Base-by-base conservation (phyloP, 2,797 vertebrate species). In the Cuculus canorus region DNA sequence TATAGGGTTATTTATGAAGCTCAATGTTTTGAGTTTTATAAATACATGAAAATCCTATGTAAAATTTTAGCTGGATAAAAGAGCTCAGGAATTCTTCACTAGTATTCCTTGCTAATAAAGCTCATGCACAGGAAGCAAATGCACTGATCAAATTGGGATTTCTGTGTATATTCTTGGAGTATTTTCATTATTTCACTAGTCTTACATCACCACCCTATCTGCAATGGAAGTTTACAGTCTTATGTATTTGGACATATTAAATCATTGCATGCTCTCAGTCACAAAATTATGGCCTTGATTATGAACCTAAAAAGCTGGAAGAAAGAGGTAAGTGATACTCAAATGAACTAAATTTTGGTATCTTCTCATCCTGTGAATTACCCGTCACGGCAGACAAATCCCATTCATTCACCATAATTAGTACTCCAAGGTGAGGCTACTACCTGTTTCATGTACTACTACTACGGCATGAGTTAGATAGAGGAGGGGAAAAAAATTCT, bases 351-450 rank as follows among this genome's bases (percentile, higher is more conserved):
- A 95, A 88, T 96, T 82, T 91, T 87, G 43, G 96, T 79, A 66
- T 30, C 70, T 77, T 88, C 94, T 92, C 94, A 89, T 93, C 52
- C 59, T 76, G 54, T 78, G 56, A 91, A 64, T 88, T 95, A 88
- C 37, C 90, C 92, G 78, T 93, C 95, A 93, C 0, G 5, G 35
- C 79, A 92, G 96, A 96, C 53, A 97, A 90, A 95, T 97, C 93
- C 72, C 83, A 90, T 95, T 94, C 92, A 75, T 92, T 95, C 91
- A 80, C 72, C 66, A 85, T 95, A 97, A 97, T 97, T 97, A 97
- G 95, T 94, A 97, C 96, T 96, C 90, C 33, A 75, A 75, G 82
- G 88, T 57, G 70, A 89, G 72, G 92, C 33, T 47, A 94, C 93
- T 97, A 97, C 89, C 91, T 88, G 90, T 61, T 93, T 72, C 63